phyloP scores from a whole-genome alignment of 2,888 invertebrate species.

The Drosophila paramelanica region DNA sequence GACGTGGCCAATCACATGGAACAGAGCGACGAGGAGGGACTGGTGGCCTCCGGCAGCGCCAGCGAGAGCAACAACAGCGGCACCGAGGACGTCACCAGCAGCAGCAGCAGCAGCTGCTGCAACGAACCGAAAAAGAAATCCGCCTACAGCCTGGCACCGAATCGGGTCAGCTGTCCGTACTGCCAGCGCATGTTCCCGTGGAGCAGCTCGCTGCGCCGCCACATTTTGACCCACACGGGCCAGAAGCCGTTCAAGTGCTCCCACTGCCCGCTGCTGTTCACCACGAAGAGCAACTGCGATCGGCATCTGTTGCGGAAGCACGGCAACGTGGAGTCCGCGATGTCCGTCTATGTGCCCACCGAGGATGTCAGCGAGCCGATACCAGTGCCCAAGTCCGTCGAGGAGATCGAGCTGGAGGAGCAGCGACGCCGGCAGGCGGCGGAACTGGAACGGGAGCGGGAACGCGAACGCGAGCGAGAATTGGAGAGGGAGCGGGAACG shows the following conservation, averaged over 20 bases:
- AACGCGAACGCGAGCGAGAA: slow-evolving; percentile 46
- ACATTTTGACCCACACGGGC: slow-evolving; percentile 96
- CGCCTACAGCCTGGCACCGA: slow-evolving; percentile 97
- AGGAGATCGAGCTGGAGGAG: slow-evolving; percentile 83
- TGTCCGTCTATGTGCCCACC: slow-evolving; percentile 86
- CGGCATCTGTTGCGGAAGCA: slow-evolving; percentile 96
- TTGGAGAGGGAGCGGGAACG: slow-evolving; percentile 53
- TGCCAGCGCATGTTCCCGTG: slow-evolving; percentile 98
- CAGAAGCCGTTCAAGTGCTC: slow-evolving; percentile 98
- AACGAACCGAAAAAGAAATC: slow-evolving; percentile 92
- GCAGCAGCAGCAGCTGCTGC: slow-evolving; percentile 50
- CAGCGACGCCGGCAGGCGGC: slow-evolving; percentile 76
- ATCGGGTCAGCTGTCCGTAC: slow-evolving; percentile 96
- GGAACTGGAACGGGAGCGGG: slow-evolving; percentile 58
- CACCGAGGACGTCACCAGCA: slow-evolving; percentile 88
- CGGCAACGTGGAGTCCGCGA: slow-evolving; percentile 86
- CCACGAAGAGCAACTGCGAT: slow-evolving; percentile 98
- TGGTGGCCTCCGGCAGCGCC: slow-evolving; percentile 91
- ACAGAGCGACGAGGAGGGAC: slow-evolving; percentile 89
- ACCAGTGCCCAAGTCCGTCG: slow-evolving; percentile 83
- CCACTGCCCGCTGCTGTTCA: slow-evolving; percentile 96
- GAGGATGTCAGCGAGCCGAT: slow-evolving; percentile 85
- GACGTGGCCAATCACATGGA: slow-evolving; percentile 84
- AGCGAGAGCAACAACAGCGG: slow-evolving; percentile 94
- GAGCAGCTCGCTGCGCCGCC: slow-evolving; percentile 97